A percentile compares a stretch with the other conserved stretches of the same genome.
These are phyloP conservation scores for Morpho achilles DNA, from an alignment of 2,888 invertebrate genomes.

Conservation along the genomic window DNA sequence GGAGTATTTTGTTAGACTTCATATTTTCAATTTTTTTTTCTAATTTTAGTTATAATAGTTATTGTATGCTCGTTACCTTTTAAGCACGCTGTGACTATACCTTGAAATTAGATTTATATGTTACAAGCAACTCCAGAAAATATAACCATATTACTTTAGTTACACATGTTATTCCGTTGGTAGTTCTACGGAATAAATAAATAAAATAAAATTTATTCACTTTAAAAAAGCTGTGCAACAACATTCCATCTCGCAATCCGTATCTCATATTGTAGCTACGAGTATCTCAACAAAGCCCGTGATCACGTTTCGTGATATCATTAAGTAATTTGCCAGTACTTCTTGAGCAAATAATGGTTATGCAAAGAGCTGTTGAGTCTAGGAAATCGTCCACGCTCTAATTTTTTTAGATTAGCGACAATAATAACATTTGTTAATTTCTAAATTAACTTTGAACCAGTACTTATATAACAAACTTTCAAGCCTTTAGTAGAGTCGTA, in stretches of 20 bases:
- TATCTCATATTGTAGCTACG: slow-evolving; percentile 16
- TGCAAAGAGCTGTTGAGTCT: slow-evolving; percentile 16
- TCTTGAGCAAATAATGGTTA: slow-evolving; percentile 23
- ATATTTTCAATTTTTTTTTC: too few species aligned
- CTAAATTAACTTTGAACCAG: slow-evolving; percentile 2
- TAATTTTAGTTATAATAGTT: too few species aligned
- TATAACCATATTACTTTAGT: too few species aligned
- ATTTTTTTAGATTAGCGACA: slow-evolving; percentile 16
- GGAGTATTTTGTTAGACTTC: too few species aligned
- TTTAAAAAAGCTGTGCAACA: slow-evolving; percentile 9
- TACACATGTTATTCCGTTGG: too few species aligned
- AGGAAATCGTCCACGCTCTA: slow-evolving; percentile 21
- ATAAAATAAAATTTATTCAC: not conserved
- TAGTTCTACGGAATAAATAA: not conserved
- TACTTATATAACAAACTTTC: not conserved
- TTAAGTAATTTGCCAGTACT: slow-evolving; percentile 23
- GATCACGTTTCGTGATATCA: slow-evolving; percentile 16
- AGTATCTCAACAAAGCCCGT: slow-evolving; percentile 19
- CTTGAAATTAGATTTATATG: too few species aligned
- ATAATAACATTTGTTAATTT: slow-evolving; percentile 8
- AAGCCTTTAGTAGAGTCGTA: not conserved
- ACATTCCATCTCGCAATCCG: slow-evolving; percentile 14
- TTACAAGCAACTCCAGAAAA: too few species aligned
- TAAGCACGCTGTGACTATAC: too few species aligned
- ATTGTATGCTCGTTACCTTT: too few species aligned